phyloP scores from a whole-genome alignment of 2,797 vertebrate genomes.

The Vireo griseus region DNA sequence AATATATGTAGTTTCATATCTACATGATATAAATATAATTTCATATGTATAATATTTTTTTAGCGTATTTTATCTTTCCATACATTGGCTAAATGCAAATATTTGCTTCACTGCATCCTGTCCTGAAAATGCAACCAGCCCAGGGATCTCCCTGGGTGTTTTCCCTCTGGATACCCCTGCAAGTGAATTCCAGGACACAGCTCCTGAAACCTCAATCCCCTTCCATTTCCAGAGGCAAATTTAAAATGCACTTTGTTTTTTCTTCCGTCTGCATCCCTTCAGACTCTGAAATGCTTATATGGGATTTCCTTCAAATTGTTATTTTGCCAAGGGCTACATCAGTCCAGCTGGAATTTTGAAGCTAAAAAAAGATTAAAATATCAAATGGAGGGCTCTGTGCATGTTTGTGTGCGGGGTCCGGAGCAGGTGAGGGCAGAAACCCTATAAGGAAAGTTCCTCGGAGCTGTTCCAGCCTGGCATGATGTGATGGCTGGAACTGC shows the following conservation, averaged over 20 bases:
- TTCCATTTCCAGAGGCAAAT: neutral
- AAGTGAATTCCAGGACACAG: neutral
- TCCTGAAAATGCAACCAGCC: neutral
- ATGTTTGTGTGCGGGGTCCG: neutral
- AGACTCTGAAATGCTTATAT: neutral
- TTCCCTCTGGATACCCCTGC: neutral
- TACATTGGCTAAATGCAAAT: neutral
- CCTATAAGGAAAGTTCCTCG: neutral
- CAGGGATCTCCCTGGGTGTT: neutral
- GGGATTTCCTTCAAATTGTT: neutral
- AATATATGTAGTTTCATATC: accelerated
- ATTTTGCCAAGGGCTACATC: neutral
- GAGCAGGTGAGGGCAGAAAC: neutral
- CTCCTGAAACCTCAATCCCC: neutral
- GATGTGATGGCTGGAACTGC: neutral
- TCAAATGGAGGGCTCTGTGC: neutral
- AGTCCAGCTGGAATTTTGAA: neutral
- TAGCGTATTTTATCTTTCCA: neutral
- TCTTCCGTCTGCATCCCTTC: neutral
- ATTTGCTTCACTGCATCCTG: neutral
- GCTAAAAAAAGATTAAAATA: neutral
- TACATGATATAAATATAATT: neutral
- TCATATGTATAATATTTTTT: too few relatives aligned
- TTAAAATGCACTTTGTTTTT: neutral
- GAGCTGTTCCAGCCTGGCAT: neutral